Percentiles rank a stretch among this genome's conserved stretches.
phyloP scores from a whole-genome alignment of 2,113 vertebrate genomes.

The Sus scrofa region DNA sequence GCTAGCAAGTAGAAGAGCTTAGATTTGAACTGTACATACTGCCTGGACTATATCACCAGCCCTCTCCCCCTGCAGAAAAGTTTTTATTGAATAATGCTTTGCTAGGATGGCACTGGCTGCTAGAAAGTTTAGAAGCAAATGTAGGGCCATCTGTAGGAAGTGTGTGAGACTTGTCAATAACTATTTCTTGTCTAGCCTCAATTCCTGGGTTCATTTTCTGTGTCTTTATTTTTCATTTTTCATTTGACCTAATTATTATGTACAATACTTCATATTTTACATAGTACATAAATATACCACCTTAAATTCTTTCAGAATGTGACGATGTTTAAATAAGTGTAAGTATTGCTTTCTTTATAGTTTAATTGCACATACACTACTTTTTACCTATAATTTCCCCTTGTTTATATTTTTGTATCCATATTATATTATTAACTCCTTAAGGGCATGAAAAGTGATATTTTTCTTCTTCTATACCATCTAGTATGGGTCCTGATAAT shows the following conservation, averaged over 20 bases:
- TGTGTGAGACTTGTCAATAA: background rate
- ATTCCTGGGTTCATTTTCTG: constrained; percentile 31
- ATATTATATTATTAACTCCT: background rate
- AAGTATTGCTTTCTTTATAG: constrained; percentile 5
- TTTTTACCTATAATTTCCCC: background rate
- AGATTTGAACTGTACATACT: background rate
- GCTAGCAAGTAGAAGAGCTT: background rate
- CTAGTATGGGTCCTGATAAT: constrained; percentile 15
- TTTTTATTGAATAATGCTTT: constrained; percentile 28
- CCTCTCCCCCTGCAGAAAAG: background rate
- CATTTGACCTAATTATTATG: constrained; percentile 9
- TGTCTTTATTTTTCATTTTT: constrained; percentile 11
- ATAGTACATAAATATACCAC: background rate
- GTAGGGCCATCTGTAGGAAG: background rate
- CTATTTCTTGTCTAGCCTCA: background rate
- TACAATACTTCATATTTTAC: background rate
- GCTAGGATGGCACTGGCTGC: background rate
- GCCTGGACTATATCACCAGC: background rate
- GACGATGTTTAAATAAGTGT: background rate
- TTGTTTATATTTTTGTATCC: background rate
- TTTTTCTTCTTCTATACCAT: constrained; percentile 22
- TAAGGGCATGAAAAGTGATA: background rate
- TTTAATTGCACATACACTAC: background rate
- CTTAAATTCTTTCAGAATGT: constrained; percentile 21
- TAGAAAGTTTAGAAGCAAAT: constrained; percentile 10